These are phyloP conservation scores for Ginglymostoma cirratum DNA, from an alignment of 2,113 vertebrate species.

Conservation along the genomic window DNA sequence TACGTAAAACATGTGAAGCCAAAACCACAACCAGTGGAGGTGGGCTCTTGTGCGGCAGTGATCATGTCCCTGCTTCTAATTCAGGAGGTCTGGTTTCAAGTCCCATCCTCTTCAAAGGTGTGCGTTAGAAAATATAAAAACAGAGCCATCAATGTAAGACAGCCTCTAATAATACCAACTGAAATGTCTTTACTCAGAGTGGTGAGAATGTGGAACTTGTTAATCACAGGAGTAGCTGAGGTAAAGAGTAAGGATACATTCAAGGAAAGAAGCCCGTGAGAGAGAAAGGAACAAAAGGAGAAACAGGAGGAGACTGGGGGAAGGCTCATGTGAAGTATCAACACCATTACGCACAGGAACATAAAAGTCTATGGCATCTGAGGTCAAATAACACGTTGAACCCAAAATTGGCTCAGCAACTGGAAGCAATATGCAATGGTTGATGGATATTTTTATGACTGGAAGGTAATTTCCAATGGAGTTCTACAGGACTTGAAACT, in stretches of 20 bases:
- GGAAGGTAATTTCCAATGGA: not conserved
- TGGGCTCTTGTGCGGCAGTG: too few species aligned
- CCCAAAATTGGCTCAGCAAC: not conserved
- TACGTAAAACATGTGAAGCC: not conserved
- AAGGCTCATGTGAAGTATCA: not conserved
- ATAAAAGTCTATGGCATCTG: not conserved
- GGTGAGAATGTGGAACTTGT: not conserved
- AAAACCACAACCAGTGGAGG: not conserved
- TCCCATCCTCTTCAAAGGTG: too few species aligned
- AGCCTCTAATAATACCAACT: not conserved
- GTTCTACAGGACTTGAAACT: not conserved
- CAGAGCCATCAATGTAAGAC: not conserved
- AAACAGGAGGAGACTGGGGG: not conserved
- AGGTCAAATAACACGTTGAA: not conserved
- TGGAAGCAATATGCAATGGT: not conserved
- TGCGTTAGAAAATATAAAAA: too few species aligned
- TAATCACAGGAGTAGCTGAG: not conserved
- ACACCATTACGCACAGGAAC: not conserved
- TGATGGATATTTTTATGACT: not conserved
- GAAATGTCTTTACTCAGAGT: not conserved
- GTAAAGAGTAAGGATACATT: not conserved
- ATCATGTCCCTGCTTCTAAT: too few species aligned
- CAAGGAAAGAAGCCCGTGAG: not conserved
- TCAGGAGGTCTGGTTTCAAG: too few species aligned
- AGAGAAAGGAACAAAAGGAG: not conserved